phyloP scores from a whole-genome alignment of 2,797 vertebrate genomes.

The Adrianichthys oophorus region DNA sequence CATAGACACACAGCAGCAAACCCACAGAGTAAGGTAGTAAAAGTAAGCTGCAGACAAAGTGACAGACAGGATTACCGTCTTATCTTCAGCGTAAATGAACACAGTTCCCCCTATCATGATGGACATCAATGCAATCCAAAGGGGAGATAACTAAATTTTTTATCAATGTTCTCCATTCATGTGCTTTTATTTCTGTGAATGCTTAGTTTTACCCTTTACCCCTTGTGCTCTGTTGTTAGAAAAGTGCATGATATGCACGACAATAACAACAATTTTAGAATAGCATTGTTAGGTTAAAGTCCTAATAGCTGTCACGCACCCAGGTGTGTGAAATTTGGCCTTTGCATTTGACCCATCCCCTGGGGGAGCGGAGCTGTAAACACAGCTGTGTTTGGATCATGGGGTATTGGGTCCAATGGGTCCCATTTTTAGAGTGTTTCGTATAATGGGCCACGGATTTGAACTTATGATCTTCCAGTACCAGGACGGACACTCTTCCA shows the following conservation, averaged over 20 bases:
- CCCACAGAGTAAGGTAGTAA: constrained; percentile 7
- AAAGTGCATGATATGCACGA: not conserved
- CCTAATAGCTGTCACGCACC: no score
- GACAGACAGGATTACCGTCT: constrained; percentile 43
- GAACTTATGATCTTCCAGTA: no score
- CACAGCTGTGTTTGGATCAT: no score
- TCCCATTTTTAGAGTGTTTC: no score
- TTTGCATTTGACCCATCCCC: no score
- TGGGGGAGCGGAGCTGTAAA: no score
- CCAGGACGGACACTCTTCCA: no score
- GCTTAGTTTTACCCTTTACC: constrained; percentile 45
- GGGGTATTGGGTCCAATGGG: no score
- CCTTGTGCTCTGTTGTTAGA: constrained; percentile 11
- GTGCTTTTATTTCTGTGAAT: constrained; percentile 75
- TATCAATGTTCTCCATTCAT: constrained; percentile 85
- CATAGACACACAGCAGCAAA: constrained; percentile 40
- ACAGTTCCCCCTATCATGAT: constrained; percentile 46
- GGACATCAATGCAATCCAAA: constrained; percentile 30
- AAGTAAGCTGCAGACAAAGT: constrained; percentile 35
- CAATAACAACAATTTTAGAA: no score
- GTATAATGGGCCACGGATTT: no score
- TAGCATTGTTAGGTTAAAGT: no score
- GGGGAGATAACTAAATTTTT: constrained; percentile 68
- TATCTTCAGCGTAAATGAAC: constrained; percentile 56
- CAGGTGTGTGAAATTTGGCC: no score